Conservation (phyloP, 2,113 vertebrate species). For the Thalassarche chlororhynchos region DNA sequence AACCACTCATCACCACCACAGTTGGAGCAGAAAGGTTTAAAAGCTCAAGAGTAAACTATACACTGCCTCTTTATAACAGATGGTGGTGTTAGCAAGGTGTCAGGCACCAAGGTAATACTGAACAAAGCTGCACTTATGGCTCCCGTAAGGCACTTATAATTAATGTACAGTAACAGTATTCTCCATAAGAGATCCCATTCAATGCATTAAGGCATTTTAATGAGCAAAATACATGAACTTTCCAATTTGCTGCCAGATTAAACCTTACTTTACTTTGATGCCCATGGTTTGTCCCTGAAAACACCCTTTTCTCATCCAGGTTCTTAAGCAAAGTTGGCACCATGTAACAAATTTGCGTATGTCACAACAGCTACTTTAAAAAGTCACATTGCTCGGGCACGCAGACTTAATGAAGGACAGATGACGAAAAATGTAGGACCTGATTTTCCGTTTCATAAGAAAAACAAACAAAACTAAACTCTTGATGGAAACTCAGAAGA, state of each 20-base stretch:
- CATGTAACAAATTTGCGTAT: not conserved
- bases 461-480: not conserved
- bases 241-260: conserved; percentile 17
- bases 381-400: not conserved
- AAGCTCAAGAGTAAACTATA: not conserved
- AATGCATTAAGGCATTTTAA: not conserved
- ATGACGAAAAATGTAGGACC: not conserved
- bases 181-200: not conserved
- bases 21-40: not conserved
- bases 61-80: not conserved
- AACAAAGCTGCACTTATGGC: not conserved
- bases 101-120: not conserved
- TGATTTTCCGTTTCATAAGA: not conserved
- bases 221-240: not conserved
- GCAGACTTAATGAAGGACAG: not conserved
- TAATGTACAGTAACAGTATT: conserved; percentile 16
- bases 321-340: not conserved
- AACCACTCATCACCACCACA: not conserved
- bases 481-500: not conserved
- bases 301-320: not conserved
- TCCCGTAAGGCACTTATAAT: conserved; percentile 1
- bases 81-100: not conserved
- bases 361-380: not conserved
- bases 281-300: not conserved
- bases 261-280: not conserved